Evolutionary conservation across 2,113 vertebrate genomes (phyloP), one percentile per base, ranked within the genome.

Genomic region (Microcebus murinus): DNA sequence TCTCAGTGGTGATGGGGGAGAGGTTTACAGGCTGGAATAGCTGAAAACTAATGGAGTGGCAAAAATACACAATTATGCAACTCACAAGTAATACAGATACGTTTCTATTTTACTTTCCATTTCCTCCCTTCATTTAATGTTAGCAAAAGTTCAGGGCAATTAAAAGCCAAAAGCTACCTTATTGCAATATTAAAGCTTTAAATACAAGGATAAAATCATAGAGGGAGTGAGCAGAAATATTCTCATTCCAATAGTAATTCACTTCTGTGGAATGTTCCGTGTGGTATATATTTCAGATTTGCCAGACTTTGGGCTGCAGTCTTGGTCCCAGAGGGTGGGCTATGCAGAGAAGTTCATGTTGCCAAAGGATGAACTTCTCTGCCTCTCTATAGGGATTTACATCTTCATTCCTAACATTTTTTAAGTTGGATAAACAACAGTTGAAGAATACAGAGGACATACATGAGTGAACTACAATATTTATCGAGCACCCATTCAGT

Each of bases 101-200:
- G 31, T 17, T 55, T 91, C 74, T 77, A 76, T 82, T 92, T 97
- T 96, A 92, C 89, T 91, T 81, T 23, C 92, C 90, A 90, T 96
- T 94, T 93, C 71, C 61, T 96, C 65, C 71, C 55, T 84, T 93
- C 74, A n/a, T 88, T 96, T 95, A 73, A 73, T 74, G 93, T 91
- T 94, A 95, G 96, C 97, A 90, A 90, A 97, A 94, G 81, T 79
- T 95, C 90, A 86, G 68, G 93, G 71, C 92, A 95, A 96, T 97
- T 96, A 94, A 97, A 96, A 94, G 80, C 73, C 71, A 39, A 88
- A 92, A 57, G 74, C 70, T 94, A 82, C 84, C 87, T 85, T 61
- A 45, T 45, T 90, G 27, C 59, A 63, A 61, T 63, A 83, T 45
- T 45, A 89, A 84, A 70, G 74, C 80, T 95, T 76, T 77, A 88